Conservation (phyloP, 2,797 vertebrate genomes). For the Syncerus caffer region DNA sequence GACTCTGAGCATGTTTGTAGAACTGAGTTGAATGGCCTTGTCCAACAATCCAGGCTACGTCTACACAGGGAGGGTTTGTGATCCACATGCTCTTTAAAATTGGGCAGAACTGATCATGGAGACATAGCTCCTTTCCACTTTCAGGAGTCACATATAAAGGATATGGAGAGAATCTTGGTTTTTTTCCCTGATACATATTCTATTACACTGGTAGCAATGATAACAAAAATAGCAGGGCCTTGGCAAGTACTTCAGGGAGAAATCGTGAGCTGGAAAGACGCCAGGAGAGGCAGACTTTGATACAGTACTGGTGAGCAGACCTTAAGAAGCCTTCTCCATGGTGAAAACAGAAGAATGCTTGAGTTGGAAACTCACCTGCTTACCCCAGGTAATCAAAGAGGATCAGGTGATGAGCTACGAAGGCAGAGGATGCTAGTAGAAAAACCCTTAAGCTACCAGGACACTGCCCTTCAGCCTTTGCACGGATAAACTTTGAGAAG, state of each 20-base stretch:
- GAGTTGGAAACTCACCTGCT: not conserved
- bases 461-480: not conserved
- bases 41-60: not conserved
- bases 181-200: not conserved
- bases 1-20: not conserved
- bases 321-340: not conserved
- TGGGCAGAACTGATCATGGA: not conserved
- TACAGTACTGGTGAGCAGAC: no score
- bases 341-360: not conserved
- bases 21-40: not conserved
- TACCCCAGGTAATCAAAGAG: not conserved
- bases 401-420: not conserved
- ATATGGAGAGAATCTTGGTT: not conserved
- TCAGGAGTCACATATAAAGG: not conserved
- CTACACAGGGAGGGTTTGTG: not conserved
- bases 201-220: not conserved
- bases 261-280: not conserved
- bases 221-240: not conserved
- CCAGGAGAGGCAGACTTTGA: not conserved
- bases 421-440: not conserved
- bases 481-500: not conserved
- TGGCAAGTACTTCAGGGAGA: not conserved
- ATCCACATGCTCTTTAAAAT: not conserved
- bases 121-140: not conserved
- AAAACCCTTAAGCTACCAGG: no score